Base-by-base conservation (phyloP, 2,888 invertebrate genomes). In the Hypena proboscidalis region DNA sequence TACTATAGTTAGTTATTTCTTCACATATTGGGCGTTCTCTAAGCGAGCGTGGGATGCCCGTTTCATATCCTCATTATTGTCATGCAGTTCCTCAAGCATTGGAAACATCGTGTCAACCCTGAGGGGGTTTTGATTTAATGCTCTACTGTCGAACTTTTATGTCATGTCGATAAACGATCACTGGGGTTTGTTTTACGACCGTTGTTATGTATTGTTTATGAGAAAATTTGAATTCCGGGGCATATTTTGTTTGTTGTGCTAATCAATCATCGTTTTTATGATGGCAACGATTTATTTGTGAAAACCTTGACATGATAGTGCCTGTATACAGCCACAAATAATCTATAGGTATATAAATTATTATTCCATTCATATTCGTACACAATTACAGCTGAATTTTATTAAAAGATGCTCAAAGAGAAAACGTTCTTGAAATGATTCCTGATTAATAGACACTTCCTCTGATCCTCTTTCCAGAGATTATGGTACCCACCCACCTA, bases 51-150 rank as follows among this genome's bases (percentile, higher is more conserved):
- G 14, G n/a, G 3, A n/a, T 6, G 23, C 49, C 57, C 38, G 50
- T 58, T 60, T 62, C 61, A 57, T 62, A 63, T 59, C 47, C 59
- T 61, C 68, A 70, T 65, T 67, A 61, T 62, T 58, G 46, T 41
- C 35, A 51, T 56, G 48, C 51, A 44, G 45, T 61, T 58, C 51
- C 52, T 44, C 45, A 43, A 41, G 38, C 43, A 29, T 26, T 44
- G 34, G 34, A 23, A 13, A 21, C 31, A 31, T 14, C 38, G 40
- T 19, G 56, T n/a, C n/a, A n/a, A n/a, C n/a, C n/a, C n/a, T n/a
- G n/a, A n/a, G 57, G 47, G 51, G 36, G 39, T 33, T 32, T 11
- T 56, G 54, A 62, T 62, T 58, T 50, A 62, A 60, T 35, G 40
- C 42, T 53, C 58, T 20, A 39, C 44, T 62, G 54, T 62, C 50